Evolutionary conservation across 2,888 invertebrate genomes (phyloP), one percentile per base, ranked within the genome.

Genomic region (Brenthis daphne): DNA sequence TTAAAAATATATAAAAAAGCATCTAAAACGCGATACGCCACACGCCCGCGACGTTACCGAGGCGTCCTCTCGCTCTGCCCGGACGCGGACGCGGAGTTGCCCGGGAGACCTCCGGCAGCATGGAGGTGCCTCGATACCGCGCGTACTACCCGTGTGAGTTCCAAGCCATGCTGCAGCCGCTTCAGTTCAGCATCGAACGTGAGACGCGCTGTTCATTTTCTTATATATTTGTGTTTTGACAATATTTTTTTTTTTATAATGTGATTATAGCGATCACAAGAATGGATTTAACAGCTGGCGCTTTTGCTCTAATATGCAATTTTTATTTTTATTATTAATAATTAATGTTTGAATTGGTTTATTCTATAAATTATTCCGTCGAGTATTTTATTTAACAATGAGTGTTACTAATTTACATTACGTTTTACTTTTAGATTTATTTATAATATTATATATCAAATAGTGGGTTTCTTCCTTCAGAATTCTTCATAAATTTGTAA

Each of bases 121-220:
- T 93, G 93, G 93, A 93, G 88, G 92, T 93, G 91, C 91, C 92
- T 75, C 88, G 92, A 57, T 92, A 89, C 86, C 89, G 93, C 72
- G 86, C 92, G 55, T 90, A 85, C 78, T 93, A 89, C 88, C 88
- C 93, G 79, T 92, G 93, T 92, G 86, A 92, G 90, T 90, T 61
- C 48, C 69, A 65, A 54, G 64, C 71, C 4, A 57, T 63, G 67
- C 67, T 67, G 67, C 67, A 67, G 43, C 67, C 67, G 63, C 50
- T 67, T 29, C 67, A 67, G 63, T 67, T 67, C 50, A 67, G 56
- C 67, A 43, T 67, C 33, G 67, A 67, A 57, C 67, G 67, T 67
- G 67, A 67, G 67, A 63, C 61, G 43, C 1, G 53, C 37, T 51
- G 6, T 37, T 53, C 5, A 50, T 57, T 29, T 51, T 53, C 3